Evolutionary conservation across 1,140 invertebrate species (phyloP), one percentile per base, ranked within the genome.

Genomic region (Leptonema lineaticorne): DNA sequence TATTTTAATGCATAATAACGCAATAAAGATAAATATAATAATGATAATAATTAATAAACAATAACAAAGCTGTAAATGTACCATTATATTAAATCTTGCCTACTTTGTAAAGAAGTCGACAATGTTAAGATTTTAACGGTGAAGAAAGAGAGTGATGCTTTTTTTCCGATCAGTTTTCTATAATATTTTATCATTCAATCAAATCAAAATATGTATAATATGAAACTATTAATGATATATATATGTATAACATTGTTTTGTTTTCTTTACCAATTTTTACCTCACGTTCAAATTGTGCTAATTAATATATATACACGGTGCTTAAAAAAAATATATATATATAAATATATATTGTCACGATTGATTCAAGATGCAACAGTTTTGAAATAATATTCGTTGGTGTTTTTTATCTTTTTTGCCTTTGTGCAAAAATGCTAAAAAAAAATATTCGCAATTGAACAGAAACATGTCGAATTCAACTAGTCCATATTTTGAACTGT

Each of bases 381-480:
- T 41, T n/a, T 4, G 16, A 33, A 53, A 26, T 24, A 26, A 26
- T 8, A 53, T 24, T 30, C 16, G 22, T 16, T 11, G 11, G 8
- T 28, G 8, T 62, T 62, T 62, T 62, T 62, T 62, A 62, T 20
- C n/a, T 46, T 62, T n/a, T 62, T 62, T 62, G 59, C 24, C n/a
- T 62, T 20, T 27, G 46, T 46, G 59, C 59, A 62, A 62, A 62
- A 62, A 62, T 27, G 41, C 46, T 45, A 62, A 62, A 62, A 62
- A 62, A 26, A 62, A 50, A 50, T 62, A 59, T 50, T 64, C 27
- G 14, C 50, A 26, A n/a, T n/a, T n/a, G n/a, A n/a, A n/a, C n/a
- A n/a, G n/a, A 26, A 53, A 22, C 27, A 26, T 24, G 14, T 53
- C 27, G 27, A 53, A 22, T 18, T 26, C 27, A 53, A 53, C 50